Evolutionary conservation across 2,888 invertebrate species (phyloP), one percentile per base, ranked within the genome.

Genomic region (Chironomus tentans): DNA sequence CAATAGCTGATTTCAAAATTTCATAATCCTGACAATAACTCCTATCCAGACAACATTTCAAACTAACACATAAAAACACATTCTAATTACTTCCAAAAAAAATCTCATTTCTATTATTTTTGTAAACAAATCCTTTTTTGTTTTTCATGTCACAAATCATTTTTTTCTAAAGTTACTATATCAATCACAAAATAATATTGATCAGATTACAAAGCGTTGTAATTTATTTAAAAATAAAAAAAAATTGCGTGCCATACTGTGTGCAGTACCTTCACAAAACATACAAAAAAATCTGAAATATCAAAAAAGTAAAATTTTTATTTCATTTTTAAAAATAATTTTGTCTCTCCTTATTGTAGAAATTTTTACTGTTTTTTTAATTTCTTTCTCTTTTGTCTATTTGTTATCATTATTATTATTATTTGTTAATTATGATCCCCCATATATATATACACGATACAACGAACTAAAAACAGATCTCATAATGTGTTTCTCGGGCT

Each of bases 251-350:
- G 83, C 82, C 83, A 83, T 83, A 83, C 83, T 83, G 83, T 74
- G 74, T 84, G 84, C 84, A 84, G 84, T 84, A 84, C 84, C 84
- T 84, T 74, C 74, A 74, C 74, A 74, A 65, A 65, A 65, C 13
- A 65, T 65, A 65, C 56, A 56, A 18, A 56, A 56, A 65, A 65
- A 21, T 65, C 38, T 50, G 2, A 38, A 10, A 38, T 65, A 6
- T 50, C 50, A 13, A n/a, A 56, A 15, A 56, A 56, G 65, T 65
- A 65, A 65, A 62, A 21, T n/a, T 47, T 68, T 77, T 22, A n/a
- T n/a, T n/a, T n/a, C n/a, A n/a, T n/a, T n/a, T n/a, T n/a, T n/a
- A n/a, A n/a, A n/a, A n/a, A n/a, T n/a, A n/a, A n/a, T n/a, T n/a
- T n/a, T n/a, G n/a, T 10, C 6, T 61, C 70, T 71, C 62, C 18